Percentiles rank a stretch among this genome's conserved stretches.
These are phyloP conservation scores for Gadus chalcogrammus DNA, from an alignment of 2,113 vertebrate genomes.

Conservation along the genomic window DNA sequence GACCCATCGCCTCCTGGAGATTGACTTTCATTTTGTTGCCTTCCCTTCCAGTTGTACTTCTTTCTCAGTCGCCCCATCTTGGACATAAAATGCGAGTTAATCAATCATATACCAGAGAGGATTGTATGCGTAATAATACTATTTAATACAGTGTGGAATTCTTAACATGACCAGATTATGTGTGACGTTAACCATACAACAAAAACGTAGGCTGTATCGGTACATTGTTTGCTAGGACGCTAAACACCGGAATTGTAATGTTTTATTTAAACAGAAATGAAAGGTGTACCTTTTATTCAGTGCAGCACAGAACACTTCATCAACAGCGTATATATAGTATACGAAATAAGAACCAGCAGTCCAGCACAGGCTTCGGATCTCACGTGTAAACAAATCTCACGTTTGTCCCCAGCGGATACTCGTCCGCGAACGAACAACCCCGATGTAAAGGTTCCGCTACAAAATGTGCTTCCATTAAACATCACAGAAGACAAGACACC, in stretches of 20 bases:
- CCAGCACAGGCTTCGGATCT: conserved; percentile 45
- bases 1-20: conserved; percentile 26
- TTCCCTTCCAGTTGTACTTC: conserved; percentile 85
- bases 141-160: not conserved
- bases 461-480: not conserved
- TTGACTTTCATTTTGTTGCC: conserved; percentile 53
- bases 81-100: not conserved
- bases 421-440: conserved; percentile 38
- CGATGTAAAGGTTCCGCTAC: conserved; percentile 50
- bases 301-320: not conserved
- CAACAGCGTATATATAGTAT: no score
- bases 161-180: not conserved
- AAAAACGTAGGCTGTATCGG: not conserved
- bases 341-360: not conserved
- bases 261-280: not conserved
- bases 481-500: no score
- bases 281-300: not conserved
- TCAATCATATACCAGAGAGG: not conserved
- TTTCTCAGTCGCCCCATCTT: conserved; percentile 82
- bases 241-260: not conserved
- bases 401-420: conserved; percentile 26
- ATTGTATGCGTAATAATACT: not conserved
- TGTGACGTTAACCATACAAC: not conserved
- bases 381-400: conserved; percentile 66
- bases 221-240: not conserved